Evolutionary conservation across 2,797 vertebrate genomes (phyloP).

Genomic region (Pseudochaenichthys georgianus): DNA sequence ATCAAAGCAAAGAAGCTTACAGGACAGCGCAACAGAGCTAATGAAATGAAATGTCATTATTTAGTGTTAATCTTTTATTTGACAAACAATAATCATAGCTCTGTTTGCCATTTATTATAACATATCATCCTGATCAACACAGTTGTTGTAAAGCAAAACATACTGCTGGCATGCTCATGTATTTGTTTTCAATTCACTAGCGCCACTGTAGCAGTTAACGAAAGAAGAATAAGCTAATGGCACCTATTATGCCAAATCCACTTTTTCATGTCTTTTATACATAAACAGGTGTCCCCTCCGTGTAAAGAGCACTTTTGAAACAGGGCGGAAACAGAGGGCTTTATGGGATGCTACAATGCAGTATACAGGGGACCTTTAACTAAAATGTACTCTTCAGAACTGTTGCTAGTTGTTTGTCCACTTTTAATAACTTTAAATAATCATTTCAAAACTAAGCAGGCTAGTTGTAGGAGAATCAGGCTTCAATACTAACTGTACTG

Average conservation of each 20-base stretch:
- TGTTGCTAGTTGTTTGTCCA: neutral
- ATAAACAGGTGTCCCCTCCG: too few relatives aligned
- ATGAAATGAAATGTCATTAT: neutral
- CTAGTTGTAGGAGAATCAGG: neutral
- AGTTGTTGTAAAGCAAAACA: neutral
- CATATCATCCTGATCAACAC: neutral
- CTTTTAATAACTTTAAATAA: neutral
- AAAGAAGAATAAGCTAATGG: too few relatives aligned
- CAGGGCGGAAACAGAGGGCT: too few relatives aligned
- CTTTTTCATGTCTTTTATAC: too few relatives aligned
- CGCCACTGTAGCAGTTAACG: neutral
- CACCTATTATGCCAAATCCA: too few relatives aligned
- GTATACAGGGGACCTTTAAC: too few relatives aligned
- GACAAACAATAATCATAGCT: neutral
- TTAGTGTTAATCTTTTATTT: neutral
- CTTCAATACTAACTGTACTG: neutral
- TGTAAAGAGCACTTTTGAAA: too few relatives aligned
- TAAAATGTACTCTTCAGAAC: neutral
- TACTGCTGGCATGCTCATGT: neutral
- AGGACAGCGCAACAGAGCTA: conserved; percentile 10
- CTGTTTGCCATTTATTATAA: neutral
- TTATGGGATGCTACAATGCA: too few relatives aligned
- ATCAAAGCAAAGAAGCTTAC: conserved; percentile 25
- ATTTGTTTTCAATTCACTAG: neutral
- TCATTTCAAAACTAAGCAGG: neutral